Conservation (phyloP, 1,140 invertebrate genomes). For the Caenorhabditis tropicalis region DNA sequence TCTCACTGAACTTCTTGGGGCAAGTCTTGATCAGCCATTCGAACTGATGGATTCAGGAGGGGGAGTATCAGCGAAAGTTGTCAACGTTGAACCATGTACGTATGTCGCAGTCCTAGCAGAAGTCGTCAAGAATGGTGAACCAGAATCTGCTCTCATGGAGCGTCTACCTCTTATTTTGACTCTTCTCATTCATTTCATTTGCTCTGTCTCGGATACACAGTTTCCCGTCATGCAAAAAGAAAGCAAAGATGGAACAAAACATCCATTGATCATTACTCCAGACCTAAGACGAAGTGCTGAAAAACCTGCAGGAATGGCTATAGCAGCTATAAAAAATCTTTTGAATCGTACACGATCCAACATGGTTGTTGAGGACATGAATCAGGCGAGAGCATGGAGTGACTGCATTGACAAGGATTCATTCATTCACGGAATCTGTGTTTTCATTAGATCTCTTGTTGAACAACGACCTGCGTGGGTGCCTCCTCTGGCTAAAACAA, state of each 20-base stretch:
- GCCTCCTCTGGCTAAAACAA: constrained; percentile 21
- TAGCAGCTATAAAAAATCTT: constrained; percentile 37
- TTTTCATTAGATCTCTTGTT: constrained; percentile 49
- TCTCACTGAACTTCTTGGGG: constrained; percentile 62
- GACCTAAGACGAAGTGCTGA: constrained; percentile 61
- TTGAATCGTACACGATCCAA: constrained; percentile 55
- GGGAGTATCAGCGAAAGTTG: constrained; percentile 64
- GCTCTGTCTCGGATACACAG: constrained; percentile 66
- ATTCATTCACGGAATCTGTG: constrained; percentile 62
- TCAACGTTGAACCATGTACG: constrained; percentile 60
- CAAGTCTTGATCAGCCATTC: constrained; percentile 51
- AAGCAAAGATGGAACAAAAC: constrained; percentile 53
- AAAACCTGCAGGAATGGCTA: constrained; percentile 63
- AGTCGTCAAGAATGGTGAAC: constrained; percentile 66
- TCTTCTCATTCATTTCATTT: constrained; percentile 58
- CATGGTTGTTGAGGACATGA: constrained; percentile 68
- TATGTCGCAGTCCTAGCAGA: constrained; percentile 66
- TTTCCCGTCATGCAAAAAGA: constrained; percentile 62
- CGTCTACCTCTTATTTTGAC: constrained; percentile 63
- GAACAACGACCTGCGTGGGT: constrained; percentile 52
- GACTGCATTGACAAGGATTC: constrained; percentile 63
- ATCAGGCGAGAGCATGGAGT: constrained; percentile 68
- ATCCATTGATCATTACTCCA: constrained; percentile 62
- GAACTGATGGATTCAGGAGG: constrained; percentile 60
- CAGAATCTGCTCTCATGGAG: constrained; percentile 63